These are phyloP conservation scores for Amphipyra berbera DNA, from an alignment of 2,888 invertebrate genomes.

Conservation along the genomic window DNA sequence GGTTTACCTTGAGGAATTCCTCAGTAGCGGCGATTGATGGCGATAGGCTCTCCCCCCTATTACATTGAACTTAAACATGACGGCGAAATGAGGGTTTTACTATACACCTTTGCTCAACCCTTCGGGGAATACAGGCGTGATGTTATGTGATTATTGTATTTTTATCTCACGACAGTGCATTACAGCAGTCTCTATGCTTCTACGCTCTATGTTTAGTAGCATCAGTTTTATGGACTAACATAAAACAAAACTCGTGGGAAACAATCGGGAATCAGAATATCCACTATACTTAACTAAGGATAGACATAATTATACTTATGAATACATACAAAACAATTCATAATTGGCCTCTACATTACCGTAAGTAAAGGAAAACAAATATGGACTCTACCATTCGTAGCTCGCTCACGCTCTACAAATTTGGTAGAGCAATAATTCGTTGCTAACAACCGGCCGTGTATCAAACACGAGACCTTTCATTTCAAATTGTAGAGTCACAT, in stretches of 20 bases:
- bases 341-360: slow-evolving; percentile 32
- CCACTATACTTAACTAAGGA: slow-evolving; percentile 23
- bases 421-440: slow-evolving; percentile 60
- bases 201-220: too few species aligned
- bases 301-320: slow-evolving; percentile 24
- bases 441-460: slow-evolving; percentile 71
- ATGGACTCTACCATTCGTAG: slow-evolving; percentile 30
- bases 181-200: too few species aligned
- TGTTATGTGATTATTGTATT: too few species aligned
- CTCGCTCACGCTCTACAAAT: slow-evolving; percentile 42
- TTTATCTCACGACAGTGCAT: too few species aligned
- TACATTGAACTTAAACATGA: too few species aligned
- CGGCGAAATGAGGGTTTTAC: too few species aligned
- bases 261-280: not conserved
- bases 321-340: slow-evolving; percentile 27
- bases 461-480: slow-evolving; percentile 74
- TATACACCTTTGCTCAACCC: too few species aligned
- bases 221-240: not conserved
- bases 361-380: slow-evolving; percentile 44
- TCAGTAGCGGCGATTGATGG: too few species aligned
- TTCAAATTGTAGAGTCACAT: slow-evolving; percentile 69
- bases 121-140: too few species aligned
- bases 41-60: too few species aligned
- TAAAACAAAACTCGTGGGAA: slow-evolving; percentile 28
- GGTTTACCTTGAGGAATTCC: too few species aligned